Conservation (phyloP, 2,113 vertebrate genomes). For the Psittacula cyanocephala region DNA sequence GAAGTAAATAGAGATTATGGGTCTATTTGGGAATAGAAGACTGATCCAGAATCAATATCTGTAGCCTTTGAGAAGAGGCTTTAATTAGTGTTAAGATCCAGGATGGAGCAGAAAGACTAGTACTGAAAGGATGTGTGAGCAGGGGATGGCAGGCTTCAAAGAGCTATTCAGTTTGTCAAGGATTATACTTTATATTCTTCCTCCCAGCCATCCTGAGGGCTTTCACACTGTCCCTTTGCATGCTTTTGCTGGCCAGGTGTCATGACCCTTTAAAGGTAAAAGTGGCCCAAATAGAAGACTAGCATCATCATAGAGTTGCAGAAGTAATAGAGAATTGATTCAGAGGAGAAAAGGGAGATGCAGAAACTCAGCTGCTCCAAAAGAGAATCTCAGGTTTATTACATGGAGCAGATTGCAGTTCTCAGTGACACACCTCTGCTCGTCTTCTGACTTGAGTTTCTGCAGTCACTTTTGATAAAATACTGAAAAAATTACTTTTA, state of each 20-base stretch:
- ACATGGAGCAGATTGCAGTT: neutral
- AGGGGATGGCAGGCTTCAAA: neutral
- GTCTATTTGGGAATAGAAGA: neutral
- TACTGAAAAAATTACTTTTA: neutral
- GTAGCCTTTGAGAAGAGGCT: neutral
- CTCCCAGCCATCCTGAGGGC: neutral
- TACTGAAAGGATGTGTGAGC: neutral
- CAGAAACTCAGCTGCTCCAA: neutral
- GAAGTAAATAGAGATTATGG: neutral
- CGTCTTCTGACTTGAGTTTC: neutral
- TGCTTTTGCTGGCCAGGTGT: neutral
- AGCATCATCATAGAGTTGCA: neutral
- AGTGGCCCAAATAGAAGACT: neutral
- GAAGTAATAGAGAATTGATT: neutral
- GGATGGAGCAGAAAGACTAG: neutral
- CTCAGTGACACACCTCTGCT: neutral
- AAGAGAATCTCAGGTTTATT: neutral
- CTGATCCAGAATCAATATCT: neutral
- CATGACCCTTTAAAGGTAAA: neutral
- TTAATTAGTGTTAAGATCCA: neutral
- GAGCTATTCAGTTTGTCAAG: neutral
- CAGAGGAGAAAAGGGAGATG: neutral
- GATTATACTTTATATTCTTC: neutral
- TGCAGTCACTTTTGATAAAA: slow-evolving; percentile 3
- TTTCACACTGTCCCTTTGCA: neutral